phyloP scores from a whole-genome alignment of 2,797 vertebrate species.

The Huso huso region DNA sequence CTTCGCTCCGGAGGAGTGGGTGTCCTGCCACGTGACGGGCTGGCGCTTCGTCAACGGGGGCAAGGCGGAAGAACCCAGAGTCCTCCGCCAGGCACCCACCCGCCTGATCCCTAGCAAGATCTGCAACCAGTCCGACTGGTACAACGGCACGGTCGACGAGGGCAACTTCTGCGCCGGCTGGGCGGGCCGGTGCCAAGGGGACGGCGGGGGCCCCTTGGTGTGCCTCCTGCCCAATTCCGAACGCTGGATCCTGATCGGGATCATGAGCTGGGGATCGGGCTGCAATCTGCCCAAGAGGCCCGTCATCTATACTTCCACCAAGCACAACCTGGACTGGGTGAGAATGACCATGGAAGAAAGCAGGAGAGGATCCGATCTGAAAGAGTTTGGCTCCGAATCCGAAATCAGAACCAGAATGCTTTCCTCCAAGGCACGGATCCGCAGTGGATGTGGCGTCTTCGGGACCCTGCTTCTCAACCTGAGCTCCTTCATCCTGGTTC shows the following conservation, averaged over 20 bases:
- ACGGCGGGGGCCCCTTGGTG: neutral
- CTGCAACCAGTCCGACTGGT: neutral
- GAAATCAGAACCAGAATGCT: neutral
- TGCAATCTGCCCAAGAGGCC: neutral
- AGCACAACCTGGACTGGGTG: neutral
- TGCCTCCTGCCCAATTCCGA: neutral
- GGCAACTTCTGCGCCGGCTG: neutral
- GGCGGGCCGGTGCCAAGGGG: neutral
- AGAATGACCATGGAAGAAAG: neutral
- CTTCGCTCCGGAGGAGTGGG: constrained; percentile 29
- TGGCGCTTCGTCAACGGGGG: neutral
- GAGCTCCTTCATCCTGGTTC: no score
- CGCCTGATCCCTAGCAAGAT: no score
- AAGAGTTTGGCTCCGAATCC: neutral
- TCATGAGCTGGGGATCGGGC: neutral
- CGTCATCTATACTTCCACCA: constrained; percentile 1
- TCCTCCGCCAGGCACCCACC: no score
- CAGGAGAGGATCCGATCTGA: neutral
- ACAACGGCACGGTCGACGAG: neutral
- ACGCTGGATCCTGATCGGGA: neutral
- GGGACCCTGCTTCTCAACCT: no score
- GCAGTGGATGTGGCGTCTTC: no score
- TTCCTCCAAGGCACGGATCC: no score
- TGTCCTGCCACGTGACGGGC: constrained; percentile 42
- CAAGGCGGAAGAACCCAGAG: no score